Percentiles rank a stretch among this genome's conserved stretches.
phyloP scores from a whole-genome alignment of 2,113 vertebrate genomes.

The Cavia aperea region DNA sequence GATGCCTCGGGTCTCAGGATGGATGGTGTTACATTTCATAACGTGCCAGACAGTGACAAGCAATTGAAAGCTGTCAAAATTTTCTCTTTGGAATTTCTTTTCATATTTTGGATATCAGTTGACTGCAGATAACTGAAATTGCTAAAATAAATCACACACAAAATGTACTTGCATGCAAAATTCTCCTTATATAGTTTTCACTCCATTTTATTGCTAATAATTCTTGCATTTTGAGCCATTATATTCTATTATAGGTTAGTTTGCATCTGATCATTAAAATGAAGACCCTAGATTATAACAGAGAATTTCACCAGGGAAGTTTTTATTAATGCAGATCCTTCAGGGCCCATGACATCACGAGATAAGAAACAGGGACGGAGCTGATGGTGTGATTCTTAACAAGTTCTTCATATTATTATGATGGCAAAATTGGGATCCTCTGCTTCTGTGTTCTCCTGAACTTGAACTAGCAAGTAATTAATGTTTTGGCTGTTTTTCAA shows the following conservation, averaged over 20 bases:
- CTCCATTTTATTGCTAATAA: not conserved
- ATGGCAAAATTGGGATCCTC: not conserved
- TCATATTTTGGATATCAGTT: not conserved
- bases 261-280: not conserved
- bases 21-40: not conserved
- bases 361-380: not conserved
- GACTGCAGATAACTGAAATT: not conserved
- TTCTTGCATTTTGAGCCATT: not conserved
- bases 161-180: not conserved
- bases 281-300: not conserved
- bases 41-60: not conserved
- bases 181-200: not conserved
- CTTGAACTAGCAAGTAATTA: not conserved
- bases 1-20: not conserved
- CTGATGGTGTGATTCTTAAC: not conserved
- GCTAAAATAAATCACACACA: not conserved
- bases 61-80: not conserved
- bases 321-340: not conserved
- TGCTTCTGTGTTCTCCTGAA: not conserved
- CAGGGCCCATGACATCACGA: no score
- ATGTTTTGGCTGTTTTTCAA: not conserved
- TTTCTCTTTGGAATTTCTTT: not conserved
- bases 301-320: not conserved
- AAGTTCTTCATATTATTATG: rapidly evolving
- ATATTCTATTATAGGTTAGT: not conserved